Percentiles rank a stretch among this genome's conserved stretches.
Evolutionary conservation across 2,113 vertebrate species (phyloP).

Genomic region (Trochalopteron elliotii): DNA sequence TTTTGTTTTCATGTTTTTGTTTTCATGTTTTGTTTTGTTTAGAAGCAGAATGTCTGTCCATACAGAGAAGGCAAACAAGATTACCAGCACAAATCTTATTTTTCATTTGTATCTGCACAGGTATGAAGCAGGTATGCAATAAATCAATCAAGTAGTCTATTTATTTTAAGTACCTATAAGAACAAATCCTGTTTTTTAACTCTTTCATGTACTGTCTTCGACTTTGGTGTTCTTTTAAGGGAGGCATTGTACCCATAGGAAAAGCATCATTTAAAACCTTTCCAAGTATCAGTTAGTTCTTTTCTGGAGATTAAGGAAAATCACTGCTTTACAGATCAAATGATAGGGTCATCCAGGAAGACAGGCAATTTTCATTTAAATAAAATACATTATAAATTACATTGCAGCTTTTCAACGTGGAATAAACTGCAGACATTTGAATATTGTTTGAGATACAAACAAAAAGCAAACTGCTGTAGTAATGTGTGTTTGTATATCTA

Average conservation of each 20-base stretch:
- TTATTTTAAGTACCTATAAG: neutral
- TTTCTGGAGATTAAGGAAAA: neutral
- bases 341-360: neutral
- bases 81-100: neutral
- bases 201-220: neutral
- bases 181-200: neutral
- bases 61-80: neutral
- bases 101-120: neutral
- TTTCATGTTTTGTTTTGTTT: neutral
- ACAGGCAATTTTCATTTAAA: neutral
- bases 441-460: neutral
- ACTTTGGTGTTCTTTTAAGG: neutral
- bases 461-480: neutral
- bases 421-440: neutral
- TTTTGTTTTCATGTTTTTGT: neutral
- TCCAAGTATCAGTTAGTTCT: neutral
- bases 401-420: neutral
- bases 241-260: neutral
- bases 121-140: neutral
- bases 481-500: neutral
- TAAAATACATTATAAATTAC: neutral
- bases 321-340: neutral
- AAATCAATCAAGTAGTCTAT: neutral
- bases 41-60: neutral
- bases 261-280: neutral